phyloP scores from a whole-genome alignment of 2,888 invertebrate genomes.

The Parascotia fuliginaria region DNA sequence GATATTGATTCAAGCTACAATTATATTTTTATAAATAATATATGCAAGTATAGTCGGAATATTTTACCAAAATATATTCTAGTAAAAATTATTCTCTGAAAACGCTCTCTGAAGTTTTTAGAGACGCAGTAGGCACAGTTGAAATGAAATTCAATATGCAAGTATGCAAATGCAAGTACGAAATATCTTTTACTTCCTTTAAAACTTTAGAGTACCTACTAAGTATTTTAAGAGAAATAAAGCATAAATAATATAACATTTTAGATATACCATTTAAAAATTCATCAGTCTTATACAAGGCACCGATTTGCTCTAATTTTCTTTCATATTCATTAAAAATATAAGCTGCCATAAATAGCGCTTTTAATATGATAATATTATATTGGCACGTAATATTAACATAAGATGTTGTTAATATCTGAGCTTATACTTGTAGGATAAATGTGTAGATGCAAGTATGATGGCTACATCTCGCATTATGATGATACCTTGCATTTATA shows the following conservation, averaged over 20 bases:
- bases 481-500: too few relatives aligned
- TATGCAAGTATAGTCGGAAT: constrained; percentile 30
- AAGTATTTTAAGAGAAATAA: constrained; percentile 9
- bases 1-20: constrained; percentile 13
- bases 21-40: constrained; percentile 6
- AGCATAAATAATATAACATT: constrained; percentile 28
- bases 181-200: neutral
- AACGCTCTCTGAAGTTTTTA: neutral
- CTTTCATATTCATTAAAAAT: constrained; percentile 46
- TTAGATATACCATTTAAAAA: constrained; percentile 38
- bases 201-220: neutral
- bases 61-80: constrained; percentile 22
- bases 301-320: constrained; percentile 62
- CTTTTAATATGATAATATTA: constrained; percentile 9
- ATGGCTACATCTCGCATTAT: neutral
- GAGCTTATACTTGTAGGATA: neutral
- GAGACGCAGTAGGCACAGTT: neutral
- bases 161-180: neutral
- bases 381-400: constrained; percentile 33
- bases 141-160: neutral
- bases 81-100: neutral
- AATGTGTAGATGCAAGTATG: neutral
- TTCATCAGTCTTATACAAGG: constrained; percentile 73
- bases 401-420: neutral
- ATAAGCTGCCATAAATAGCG: constrained; percentile 53